A percentile compares a stretch with the other conserved stretches of the same genome.
These are phyloP conservation scores for Actinia equina DNA, from an alignment of 64 coral and sea anemone species.

Conservation along the genomic window DNA sequence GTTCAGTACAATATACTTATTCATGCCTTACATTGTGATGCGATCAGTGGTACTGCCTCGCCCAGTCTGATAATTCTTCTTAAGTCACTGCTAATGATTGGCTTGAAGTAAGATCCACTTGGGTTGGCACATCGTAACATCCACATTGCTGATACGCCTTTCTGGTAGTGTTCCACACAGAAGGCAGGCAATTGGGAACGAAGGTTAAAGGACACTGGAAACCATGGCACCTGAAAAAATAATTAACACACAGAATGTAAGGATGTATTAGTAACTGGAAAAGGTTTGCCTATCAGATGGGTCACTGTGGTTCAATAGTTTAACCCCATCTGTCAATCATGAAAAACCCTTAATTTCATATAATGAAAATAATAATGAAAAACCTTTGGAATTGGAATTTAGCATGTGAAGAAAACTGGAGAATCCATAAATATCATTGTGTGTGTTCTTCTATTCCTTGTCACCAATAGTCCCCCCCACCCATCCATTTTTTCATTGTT, in stretches of 20 bases:
- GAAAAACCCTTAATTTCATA: too few relatives aligned
- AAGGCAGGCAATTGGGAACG: conserved; percentile 46
- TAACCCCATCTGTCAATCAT: too few relatives aligned
- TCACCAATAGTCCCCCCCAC: too few relatives aligned
- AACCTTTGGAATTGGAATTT: too few relatives aligned
- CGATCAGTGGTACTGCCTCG: conserved; percentile 58
- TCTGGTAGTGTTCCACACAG: conserved; percentile 60
- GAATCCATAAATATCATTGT: too few relatives aligned
- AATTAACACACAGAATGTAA: not conserved
- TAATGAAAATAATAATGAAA: too few relatives aligned
- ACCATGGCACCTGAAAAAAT: conserved; percentile 49
- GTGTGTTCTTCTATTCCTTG: too few relatives aligned
- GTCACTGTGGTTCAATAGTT: too few relatives aligned
- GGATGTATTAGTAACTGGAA: too few relatives aligned
- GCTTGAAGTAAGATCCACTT: conserved; percentile 24
- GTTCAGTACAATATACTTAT: not conserved
- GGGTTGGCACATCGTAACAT: conserved; percentile 65
- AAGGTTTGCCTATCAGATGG: too few relatives aligned
- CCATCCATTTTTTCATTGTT: too few relatives aligned
- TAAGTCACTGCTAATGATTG: conserved; percentile 68
- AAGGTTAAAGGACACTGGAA: conserved; percentile 62
- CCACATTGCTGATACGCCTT: conserved; percentile 63
- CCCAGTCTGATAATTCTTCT: conserved; percentile 64
- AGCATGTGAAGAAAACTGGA: too few relatives aligned
- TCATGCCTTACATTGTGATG: conserved; percentile 71